Evolutionary conservation across 2,797 vertebrate species (phyloP), one percentile per base, ranked within the genome.

Genomic region (Chelmon rostratus): DNA sequence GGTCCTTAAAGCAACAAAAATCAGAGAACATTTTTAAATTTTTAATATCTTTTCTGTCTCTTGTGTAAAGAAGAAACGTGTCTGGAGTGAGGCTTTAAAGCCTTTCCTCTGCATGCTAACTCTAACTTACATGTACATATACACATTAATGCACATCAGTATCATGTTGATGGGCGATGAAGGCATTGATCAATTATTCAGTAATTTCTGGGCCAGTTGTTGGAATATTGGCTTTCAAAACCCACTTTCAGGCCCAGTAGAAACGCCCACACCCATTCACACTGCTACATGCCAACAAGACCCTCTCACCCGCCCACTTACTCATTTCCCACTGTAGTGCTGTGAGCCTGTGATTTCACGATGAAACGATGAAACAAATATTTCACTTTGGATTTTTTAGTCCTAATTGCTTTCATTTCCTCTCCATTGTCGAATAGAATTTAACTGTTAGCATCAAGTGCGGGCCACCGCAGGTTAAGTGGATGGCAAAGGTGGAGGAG

Each of bases 141-240:
- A 73, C 35, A 13, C 15, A 33, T 73, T 2, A 6, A 28, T 69
- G 21, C 21, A n/a, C 2, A 68, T 6, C 18, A 46, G 62, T 57
- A 31, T 2, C 49, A 47, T 49, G 8, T 19, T 13, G 73, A 31
- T 47, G 38, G 49, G 56, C 15, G 59, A 63, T 42, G 11, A 23
- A 66, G 49, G 49, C n/a, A 23, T 18, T 81, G 42, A 58, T 82
- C 21, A 63, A 42, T 73, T 86, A 66, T 73, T 81, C 54, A 68
- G 40, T 50, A 44, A 69, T 61, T 9, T 68, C 38, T 49, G 46
- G 12, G 9, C 0, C 49, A 18, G 31, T 75, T 68, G 54, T 44
- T 11, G 3, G 9, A 40, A 11, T 42, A 35, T 6, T 7, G 15
- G 7, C 10, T 40, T 69, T 50, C 6, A 31, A 53, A 52, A 18